These are phyloP conservation scores for Pangasius krempfi DNA, from an alignment of 2,797 vertebrate genomes.

Conservation along the genomic window DNA sequence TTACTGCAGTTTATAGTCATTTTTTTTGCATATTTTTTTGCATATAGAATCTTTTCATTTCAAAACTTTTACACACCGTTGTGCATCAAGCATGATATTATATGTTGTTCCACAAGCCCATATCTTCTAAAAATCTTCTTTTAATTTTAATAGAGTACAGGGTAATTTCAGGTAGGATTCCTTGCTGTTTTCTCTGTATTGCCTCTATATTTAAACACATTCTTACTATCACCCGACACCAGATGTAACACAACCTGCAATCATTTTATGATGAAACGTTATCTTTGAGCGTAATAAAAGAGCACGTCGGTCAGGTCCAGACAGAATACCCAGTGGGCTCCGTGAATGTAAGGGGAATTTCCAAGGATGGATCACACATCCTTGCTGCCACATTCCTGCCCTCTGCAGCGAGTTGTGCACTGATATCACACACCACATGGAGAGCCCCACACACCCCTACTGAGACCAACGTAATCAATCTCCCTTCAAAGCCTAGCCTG, in stretches of 20 bases:
- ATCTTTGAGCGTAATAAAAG: slow-evolving; percentile 48
- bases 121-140: neutral
- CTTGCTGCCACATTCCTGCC: slow-evolving; percentile 50
- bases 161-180: neutral
- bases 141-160: neutral
- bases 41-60: neutral
- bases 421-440: slow-evolving; percentile 39
- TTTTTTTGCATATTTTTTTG: too few species aligned
- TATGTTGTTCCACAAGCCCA: neutral
- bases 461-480: slow-evolving; percentile 50
- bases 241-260: slow-evolving; percentile 41
- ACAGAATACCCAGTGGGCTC: slow-evolving; percentile 37
- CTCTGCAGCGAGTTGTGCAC: slow-evolving; percentile 37
- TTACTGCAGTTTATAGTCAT: neutral
- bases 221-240: neutral
- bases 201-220: neutral
- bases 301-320: slow-evolving; percentile 46
- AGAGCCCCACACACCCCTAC: slow-evolving; percentile 29
- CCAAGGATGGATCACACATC: slow-evolving; percentile 44
- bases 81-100: neutral
- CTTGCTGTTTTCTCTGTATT: neutral
- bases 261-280: slow-evolving; percentile 42
- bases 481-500: slow-evolving; percentile 48
- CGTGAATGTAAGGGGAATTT: slow-evolving; percentile 53
- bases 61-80: neutral